Evolutionary conservation across 2,113 vertebrate species (phyloP), one percentile per base, ranked within the genome.

Genomic region (Etheostoma spectabile): DNA sequence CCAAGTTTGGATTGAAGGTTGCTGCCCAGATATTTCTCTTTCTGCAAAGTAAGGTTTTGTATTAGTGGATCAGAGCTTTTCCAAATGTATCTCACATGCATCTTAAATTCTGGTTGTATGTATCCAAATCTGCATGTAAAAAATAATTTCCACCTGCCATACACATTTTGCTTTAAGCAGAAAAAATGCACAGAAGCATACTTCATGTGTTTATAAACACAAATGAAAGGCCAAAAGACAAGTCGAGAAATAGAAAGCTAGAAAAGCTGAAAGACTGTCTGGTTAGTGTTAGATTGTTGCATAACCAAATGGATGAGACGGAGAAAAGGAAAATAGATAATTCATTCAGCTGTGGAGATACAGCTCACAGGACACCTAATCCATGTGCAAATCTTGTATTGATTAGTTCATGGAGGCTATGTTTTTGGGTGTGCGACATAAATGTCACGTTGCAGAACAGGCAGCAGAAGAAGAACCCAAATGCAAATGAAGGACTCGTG

Each of bases 321-420:
- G 74, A 82, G 74, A 87, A 69, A 85, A 1, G 76, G 86, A 87
- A 90, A 91, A 86, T 59, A 74, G 80, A 84, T 86, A 67, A 91
- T 77, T 92, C 84, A 82, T 72, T 76, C 64, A 60, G 59, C 74
- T 73, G 61, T 91, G 76, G 92, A 89, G 85, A 83, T 80, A 74
- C 77, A 83, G 77, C 77, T 53, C 78, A 45, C 74, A 51, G 86
- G 38, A 86, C 88, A 90, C 53, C 22, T 91, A 91, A 91, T 89
- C 79, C 75, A 79, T 53, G 64, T 83, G 63, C 73, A 82, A 86
- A 88, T 71, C 61, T 30, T n/a, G 64, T 61, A 85, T 87, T 72
- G 71, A 91, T 82, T 71, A 42, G 65, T 64, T 19, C 8, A 6
- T 64, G 80, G 12, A 11, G 42, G 59, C 52, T 30, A 51, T 81